A percentile compares a stretch with the other conserved stretches of the same genome.
Conservation (phyloP, 2,113 vertebrate species). For the Ellobius talpinus region DNA sequence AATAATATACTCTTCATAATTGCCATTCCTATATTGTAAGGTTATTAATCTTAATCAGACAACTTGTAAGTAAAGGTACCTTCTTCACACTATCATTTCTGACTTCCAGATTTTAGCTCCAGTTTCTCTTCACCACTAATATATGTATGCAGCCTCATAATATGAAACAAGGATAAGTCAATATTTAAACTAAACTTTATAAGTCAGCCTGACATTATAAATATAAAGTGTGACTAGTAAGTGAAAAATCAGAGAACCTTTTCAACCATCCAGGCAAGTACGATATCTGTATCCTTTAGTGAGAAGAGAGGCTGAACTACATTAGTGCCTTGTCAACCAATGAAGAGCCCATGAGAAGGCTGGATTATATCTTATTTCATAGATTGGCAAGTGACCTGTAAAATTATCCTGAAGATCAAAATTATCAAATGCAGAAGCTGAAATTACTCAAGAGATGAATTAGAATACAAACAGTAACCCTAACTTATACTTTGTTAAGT, state of each 20-base stretch:
- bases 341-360: background rate
- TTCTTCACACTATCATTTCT: background rate
- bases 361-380: background rate
- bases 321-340: background rate
- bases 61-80: background rate
- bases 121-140: background rate
- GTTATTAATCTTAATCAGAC: background rate
- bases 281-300: background rate
- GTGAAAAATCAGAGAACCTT: background rate
- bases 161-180: background rate
- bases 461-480: background rate
- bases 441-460: background rate
- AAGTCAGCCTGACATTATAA: background rate
- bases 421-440: background rate
- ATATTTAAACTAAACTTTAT: background rate
- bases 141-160: background rate
- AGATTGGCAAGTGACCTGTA: background rate
- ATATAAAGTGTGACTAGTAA: background rate
- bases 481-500: background rate
- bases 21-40: conserved; percentile 18
- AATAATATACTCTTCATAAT: background rate
- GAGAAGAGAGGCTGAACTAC: background rate
- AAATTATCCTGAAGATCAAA: background rate
- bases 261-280: background rate
- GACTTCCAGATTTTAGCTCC: background rate